Conservation (phyloP, 2,113 vertebrate genomes). For the Ivindomyrus marchei region DNA sequence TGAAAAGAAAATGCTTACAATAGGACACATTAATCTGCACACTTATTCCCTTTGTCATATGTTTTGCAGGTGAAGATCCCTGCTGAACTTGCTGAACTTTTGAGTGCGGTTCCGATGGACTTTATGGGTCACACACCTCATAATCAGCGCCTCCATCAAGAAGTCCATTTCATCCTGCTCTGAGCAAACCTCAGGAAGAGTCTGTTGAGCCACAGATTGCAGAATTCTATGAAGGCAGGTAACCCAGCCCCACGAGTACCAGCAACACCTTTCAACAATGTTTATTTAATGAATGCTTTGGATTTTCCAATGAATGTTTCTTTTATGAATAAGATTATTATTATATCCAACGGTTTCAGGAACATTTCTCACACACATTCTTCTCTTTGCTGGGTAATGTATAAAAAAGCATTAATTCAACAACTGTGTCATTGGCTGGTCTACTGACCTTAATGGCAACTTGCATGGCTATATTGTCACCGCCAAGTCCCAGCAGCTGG, state of each 20-base stretch:
- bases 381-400: not conserved
- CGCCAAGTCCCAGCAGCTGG: constrained; percentile 72
- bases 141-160: constrained; percentile 84
- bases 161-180: constrained; percentile 88
- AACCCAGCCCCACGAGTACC: not conserved
- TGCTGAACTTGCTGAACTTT: not conserved
- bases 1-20: not conserved
- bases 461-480: constrained; percentile 70
- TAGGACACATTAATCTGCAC: not conserved
- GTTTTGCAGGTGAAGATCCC: not conserved
- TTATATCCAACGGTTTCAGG: not conserved
- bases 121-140: constrained; percentile 61
- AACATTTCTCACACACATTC: not conserved
- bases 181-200: constrained; percentile 86
- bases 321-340: not conserved
- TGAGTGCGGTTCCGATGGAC: not conserved
- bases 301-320: not conserved
- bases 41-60: not conserved
- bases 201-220: constrained; percentile 54
- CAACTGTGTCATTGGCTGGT: not conserved
- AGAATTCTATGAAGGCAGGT: not conserved
- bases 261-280: not conserved
- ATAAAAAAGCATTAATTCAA: not conserved
- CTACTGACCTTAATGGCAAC: constrained; percentile 86
- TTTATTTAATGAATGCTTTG: not conserved